These are phyloP conservation scores for Philopotamus ludificatus DNA, from an alignment of 1,140 invertebrate genomes.

Conservation along the genomic window DNA sequence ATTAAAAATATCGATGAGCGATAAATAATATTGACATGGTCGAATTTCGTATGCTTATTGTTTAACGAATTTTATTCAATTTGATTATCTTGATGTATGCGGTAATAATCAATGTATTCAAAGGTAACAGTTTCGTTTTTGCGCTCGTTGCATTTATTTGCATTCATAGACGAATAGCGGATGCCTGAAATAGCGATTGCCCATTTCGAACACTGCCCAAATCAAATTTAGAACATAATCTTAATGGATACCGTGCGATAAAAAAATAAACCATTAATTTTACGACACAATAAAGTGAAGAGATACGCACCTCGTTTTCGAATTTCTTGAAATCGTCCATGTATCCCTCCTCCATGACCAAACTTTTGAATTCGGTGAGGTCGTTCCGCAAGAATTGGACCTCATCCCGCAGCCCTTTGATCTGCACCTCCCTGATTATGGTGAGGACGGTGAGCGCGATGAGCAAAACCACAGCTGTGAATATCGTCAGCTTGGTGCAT, in stretches of 20 bases:
- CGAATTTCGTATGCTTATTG: too few species aligned
- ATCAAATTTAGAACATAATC: not conserved
- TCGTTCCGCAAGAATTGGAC: not conserved
- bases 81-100: too few species aligned
- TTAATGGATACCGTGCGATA: not conserved
- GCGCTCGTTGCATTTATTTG: too few species aligned
- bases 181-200: not conserved
- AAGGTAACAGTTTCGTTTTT: not conserved
- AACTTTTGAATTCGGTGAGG: not conserved
- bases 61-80: too few species aligned
- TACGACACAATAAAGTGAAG: not conserved
- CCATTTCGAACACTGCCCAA: not conserved
- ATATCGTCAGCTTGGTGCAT: not conserved
- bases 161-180: not conserved
- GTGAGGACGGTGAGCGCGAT: not conserved
- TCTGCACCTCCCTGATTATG: slow-evolving; percentile 14
- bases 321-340: slow-evolving; percentile 4
- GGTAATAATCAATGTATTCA: not conserved
- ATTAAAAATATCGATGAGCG: too few species aligned
- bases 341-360: not conserved
- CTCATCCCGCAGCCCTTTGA: not conserved
- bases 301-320: slow-evolving; percentile 6
- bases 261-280: not conserved
- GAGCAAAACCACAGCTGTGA: not conserved
- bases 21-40: too few species aligned